Conservation (phyloP, 1,140 invertebrate species). For the Pantala flavescens region DNA sequence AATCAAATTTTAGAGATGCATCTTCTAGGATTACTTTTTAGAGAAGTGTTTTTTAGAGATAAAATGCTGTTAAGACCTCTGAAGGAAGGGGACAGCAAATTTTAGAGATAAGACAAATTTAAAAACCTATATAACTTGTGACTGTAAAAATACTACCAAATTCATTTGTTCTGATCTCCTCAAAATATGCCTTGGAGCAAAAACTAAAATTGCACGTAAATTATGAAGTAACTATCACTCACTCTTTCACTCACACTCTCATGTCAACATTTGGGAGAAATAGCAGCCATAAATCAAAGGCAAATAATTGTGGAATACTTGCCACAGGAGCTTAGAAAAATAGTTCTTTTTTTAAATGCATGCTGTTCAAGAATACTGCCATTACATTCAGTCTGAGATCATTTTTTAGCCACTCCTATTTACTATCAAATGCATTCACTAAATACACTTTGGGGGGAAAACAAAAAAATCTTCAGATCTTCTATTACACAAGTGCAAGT, state of each 20-base stretch:
- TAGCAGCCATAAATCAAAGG: not conserved
- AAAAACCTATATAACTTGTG: not conserved
- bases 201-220: not conserved
- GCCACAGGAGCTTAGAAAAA: not conserved
- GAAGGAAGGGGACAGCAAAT: not conserved
- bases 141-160: not conserved
- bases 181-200: not conserved
- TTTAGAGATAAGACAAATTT: not conserved
- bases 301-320: not conserved
- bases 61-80: not conserved
- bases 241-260: not conserved
- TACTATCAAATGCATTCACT: not conserved
- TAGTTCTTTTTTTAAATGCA: not conserved
- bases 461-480: not conserved
- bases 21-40: not conserved
- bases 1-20: not conserved
- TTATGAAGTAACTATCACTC: not conserved
- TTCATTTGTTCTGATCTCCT: not conserved
- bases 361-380: not conserved
- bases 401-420: not conserved
- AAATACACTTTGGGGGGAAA: not conserved
- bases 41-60: not conserved
- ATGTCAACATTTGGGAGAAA: not conserved
- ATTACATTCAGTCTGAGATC: constrained; percentile 6
- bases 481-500: not conserved